A percentile compares a stretch with the other conserved stretches of the same genome.
Evolutionary conservation across 2,888 invertebrate species (phyloP).

Genomic region (Leptinotarsa juncta): DNA sequence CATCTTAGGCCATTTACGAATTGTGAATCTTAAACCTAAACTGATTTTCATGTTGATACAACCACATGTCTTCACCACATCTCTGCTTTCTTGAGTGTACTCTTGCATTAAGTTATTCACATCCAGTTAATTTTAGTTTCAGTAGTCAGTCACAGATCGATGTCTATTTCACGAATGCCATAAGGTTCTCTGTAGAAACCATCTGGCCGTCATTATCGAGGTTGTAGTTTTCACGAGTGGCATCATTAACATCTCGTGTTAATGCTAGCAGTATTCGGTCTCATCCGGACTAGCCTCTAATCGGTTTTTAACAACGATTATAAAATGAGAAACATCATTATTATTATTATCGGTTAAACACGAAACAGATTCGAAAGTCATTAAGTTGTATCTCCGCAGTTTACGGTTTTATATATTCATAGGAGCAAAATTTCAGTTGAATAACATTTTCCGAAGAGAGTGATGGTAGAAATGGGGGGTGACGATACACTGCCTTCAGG

Average conservation of each 20-base stretch:
- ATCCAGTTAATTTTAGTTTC: constrained; percentile 8
- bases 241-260: constrained; percentile 14
- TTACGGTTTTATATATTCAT: too few relatives aligned
- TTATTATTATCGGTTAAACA: neutral
- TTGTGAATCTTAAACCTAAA: too few relatives aligned
- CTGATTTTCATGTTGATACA: neutral
- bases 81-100: neutral
- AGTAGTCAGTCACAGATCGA: neutral
- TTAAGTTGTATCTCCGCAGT: neutral
- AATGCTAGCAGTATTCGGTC: neutral
- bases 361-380: neutral
- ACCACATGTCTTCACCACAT: neutral
- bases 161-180: constrained; percentile 10
- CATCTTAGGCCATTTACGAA: too few relatives aligned
- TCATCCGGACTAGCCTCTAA: neutral
- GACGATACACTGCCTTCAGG: too few relatives aligned
- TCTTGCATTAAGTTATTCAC: neutral
- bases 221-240: constrained; percentile 1
- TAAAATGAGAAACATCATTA: neutral
- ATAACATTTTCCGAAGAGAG: too few relatives aligned
- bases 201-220: constrained; percentile 4
- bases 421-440: too few relatives aligned
- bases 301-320: neutral
- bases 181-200: constrained; percentile 11
- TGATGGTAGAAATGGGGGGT: too few relatives aligned